Conservation (phyloP, 2,797 vertebrate species). For the Chanos chanos region DNA sequence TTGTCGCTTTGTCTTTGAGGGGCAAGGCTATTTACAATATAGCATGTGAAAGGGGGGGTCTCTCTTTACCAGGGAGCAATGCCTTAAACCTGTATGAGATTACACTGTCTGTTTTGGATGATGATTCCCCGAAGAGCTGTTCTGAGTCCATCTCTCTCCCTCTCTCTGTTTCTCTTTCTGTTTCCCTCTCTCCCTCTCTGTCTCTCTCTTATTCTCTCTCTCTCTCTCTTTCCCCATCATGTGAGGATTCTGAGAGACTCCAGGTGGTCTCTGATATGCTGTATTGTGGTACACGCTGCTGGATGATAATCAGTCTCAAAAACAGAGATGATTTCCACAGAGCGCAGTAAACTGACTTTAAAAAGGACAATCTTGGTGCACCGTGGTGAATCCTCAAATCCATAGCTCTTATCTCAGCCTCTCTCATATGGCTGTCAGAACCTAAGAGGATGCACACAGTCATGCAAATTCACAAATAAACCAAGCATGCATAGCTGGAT, state of each 20-base stretch:
- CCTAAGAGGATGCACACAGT: conserved; percentile 53
- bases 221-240: neutral
- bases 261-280: conserved; percentile 12
- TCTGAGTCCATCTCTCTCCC: conserved; percentile 12
- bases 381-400: conserved; percentile 42
- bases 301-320: conserved; percentile 14
- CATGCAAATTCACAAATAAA: conserved; percentile 15
- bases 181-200: neutral
- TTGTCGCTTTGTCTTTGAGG: no score
- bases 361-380: conserved; percentile 1
- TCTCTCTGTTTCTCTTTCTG: neutral
- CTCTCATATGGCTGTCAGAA: conserved; percentile 63
- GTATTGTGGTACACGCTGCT: conserved; percentile 28
- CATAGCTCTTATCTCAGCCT: conserved; percentile 64
- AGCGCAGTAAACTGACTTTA: neutral
- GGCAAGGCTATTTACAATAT: no score
- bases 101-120: conserved; percentile 7
- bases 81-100: conserved; percentile 14
- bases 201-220: neutral
- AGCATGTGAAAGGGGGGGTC: no score
- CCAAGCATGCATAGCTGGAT: conserved; percentile 56
- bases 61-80: no score
- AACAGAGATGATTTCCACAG: conserved; percentile 25
- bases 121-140: conserved; percentile 15
- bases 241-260: conserved; percentile 16